A percentile compares a stretch with the other conserved stretches of the same genome.
Conservation (phyloP, 2,888 invertebrate species). For the Serrognathus titanus region DNA sequence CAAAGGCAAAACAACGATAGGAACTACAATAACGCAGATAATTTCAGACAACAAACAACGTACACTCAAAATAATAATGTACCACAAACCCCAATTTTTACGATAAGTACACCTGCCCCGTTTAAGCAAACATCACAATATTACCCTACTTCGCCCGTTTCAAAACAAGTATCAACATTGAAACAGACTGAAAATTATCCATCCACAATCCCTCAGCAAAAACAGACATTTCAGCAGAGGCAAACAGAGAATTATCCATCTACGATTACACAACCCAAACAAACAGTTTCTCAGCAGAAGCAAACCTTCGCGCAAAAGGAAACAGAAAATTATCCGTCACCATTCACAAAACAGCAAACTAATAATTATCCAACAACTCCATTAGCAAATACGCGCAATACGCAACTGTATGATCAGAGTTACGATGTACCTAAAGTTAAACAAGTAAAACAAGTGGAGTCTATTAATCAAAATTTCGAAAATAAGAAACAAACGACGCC, state of each 20-base stretch:
- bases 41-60: conserved; percentile 30
- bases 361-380: conserved; percentile 29
- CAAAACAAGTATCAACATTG: conserved; percentile 14
- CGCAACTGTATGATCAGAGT: conserved; percentile 12
- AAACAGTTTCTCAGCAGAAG: conserved; percentile 21
- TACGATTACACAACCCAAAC: conserved; percentile 22
- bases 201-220: conserved; percentile 13
- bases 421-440: conserved; percentile 27
- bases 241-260: conserved; percentile 38
- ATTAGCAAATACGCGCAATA: conserved; percentile 11
- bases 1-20: conserved; percentile 27
- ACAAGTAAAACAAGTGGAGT: conserved; percentile 24
- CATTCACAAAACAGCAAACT: conserved; percentile 12
- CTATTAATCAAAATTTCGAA: conserved; percentile 19
- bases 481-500: conserved; percentile 25
- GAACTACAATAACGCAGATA: conserved; percentile 35
- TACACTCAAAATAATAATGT: conserved; percentile 9
- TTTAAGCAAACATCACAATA: conserved; percentile 40
- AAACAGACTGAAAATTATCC: conserved; percentile 25
- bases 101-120: conserved; percentile 46
- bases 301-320: conserved; percentile 8
- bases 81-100: conserved; percentile 25
- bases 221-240: conserved; percentile 18
- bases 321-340: conserved; percentile 26
- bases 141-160: conserved; percentile 26